Base-by-base conservation (phyloP, 2,888 invertebrate species). In the Melanargia galathea region DNA sequence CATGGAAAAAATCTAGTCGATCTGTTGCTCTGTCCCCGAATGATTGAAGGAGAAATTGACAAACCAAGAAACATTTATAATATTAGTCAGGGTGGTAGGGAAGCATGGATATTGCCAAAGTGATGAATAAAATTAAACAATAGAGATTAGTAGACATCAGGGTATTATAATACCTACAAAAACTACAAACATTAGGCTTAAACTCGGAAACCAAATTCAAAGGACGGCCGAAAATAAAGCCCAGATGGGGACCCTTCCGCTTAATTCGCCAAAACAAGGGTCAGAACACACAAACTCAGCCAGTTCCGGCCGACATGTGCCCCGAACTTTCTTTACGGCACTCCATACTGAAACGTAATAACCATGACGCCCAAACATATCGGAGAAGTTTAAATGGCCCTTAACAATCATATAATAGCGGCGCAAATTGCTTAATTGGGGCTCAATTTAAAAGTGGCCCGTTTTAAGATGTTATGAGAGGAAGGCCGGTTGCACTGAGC, bases 401-500 rank as follows among this genome's bases (percentile, higher is more conserved):
- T 52, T 59, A 40, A 26, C 10, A 18, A 13, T 62, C 5, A 46
- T 18, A 24, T 38, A 7, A 56, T 73, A 84, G 72, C 67, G 70
- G 71, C 73, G 52, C 76, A 65, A 76, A 71, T 81, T 56, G 70
- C 30, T 51, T 71, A 65, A 67, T 60, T 52, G 40, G 62, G 46
- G 52, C 56, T 66, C 64, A 71, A 62, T 61, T 58, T 63, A 73
- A n/a, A 71, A 67, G 66, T 75, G 70, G 73, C 69, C 55, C 68
- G 67, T 65, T 70, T 70, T 70, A 77, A 77, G 78, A 79, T 79
- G 80, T 70, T 80, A 70, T 68, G 68, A 78, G 77, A 79, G 75
- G 73, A 77, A 77, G 76, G 81, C 73, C 81, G 80, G 80, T 83
- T 85, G 85, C 82, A 83, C 68, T 62, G 75, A 88, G 90, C 90